Percentiles rank a stretch among this genome's conserved stretches.
These are phyloP conservation scores for Drosophila fuyamai DNA, from an alignment of 1,140 invertebrate genomes.

Conservation along the genomic window DNA sequence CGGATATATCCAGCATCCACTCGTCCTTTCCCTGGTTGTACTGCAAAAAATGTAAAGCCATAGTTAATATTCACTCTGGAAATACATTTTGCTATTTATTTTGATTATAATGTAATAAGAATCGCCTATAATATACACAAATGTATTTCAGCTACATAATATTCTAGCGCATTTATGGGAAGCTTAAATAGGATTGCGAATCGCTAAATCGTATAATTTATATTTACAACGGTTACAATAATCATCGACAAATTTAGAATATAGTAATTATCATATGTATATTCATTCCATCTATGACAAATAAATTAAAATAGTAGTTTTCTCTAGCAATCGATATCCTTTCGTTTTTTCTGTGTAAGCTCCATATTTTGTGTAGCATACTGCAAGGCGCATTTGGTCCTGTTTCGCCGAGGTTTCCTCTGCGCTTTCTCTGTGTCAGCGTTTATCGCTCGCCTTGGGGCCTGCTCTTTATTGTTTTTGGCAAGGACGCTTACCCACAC, in stretches of 20 bases:
- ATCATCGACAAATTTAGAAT: too few relatives aligned
- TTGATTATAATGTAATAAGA: too few relatives aligned
- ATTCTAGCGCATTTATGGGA: too few relatives aligned
- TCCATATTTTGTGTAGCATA: constrained; percentile 39
- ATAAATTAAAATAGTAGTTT: too few relatives aligned
- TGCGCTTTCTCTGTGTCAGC: constrained; percentile 51
- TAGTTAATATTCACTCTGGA: too few relatives aligned
- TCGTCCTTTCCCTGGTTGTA: background rate
- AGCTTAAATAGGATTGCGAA: too few relatives aligned
- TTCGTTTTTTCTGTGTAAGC: background rate
- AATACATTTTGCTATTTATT: too few relatives aligned
- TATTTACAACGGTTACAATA: too few relatives aligned
- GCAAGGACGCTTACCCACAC: constrained; percentile 53
- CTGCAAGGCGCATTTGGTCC: constrained; percentile 30
- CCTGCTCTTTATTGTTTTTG: constrained; percentile 52
- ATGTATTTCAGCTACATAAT: background rate
- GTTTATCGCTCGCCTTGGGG: constrained; percentile 68
- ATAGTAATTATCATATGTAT: too few relatives aligned
- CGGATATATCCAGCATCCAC: constrained; percentile 8
- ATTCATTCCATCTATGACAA: too few relatives aligned
- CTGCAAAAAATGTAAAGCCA: constrained; percentile 2
- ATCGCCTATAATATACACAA: background rate
- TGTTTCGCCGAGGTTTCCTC: constrained; percentile 21
- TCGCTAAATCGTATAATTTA: too few relatives aligned
- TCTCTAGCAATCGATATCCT: constrained; percentile 1